A percentile compares a stretch with the other conserved stretches of the same genome.
phyloP scores from a whole-genome alignment of 2,113 vertebrate genomes.

The Hyaena hyaena region DNA sequence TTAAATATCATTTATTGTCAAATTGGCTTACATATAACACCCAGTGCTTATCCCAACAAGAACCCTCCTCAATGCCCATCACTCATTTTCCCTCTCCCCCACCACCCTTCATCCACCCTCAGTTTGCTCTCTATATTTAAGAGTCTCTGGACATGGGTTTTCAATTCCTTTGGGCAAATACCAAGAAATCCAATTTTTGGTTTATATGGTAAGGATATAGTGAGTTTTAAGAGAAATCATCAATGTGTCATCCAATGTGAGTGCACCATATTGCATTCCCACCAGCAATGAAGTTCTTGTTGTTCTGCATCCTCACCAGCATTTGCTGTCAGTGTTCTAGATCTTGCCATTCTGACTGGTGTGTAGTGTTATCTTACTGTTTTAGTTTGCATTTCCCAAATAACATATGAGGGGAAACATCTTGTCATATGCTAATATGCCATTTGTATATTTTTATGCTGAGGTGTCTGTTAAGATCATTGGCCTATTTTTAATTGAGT shows the following conservation, averaged over 20 bases:
- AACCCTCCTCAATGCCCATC: too few relatives aligned
- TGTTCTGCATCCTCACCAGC: background rate
- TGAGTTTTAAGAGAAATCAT: background rate
- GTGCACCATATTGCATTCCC: background rate
- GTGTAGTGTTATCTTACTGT: background rate
- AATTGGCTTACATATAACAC: too few relatives aligned
- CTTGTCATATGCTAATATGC: background rate
- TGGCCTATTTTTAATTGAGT: background rate
- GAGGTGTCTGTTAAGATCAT: background rate
- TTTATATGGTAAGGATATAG: background rate
- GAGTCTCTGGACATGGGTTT: background rate
- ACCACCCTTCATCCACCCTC: too few relatives aligned
- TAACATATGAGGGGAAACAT: background rate
- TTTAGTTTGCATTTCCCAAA: background rate
- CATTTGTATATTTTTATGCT: background rate
- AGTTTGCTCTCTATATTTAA: too few relatives aligned
- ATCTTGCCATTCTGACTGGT: background rate
- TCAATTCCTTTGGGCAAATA: background rate
- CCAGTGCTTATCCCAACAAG: too few relatives aligned
- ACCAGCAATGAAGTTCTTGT: background rate
- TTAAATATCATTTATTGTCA: too few relatives aligned
- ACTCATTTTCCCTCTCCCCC: too few relatives aligned
- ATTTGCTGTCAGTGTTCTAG: background rate
- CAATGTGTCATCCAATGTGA: background rate
- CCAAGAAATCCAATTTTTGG: background rate